A percentile compares a stretch with the other conserved stretches of the same genome.
phyloP scores from a whole-genome alignment of 35 echinoderm and acorn worm genomes.

The Acanthaster planci region DNA sequence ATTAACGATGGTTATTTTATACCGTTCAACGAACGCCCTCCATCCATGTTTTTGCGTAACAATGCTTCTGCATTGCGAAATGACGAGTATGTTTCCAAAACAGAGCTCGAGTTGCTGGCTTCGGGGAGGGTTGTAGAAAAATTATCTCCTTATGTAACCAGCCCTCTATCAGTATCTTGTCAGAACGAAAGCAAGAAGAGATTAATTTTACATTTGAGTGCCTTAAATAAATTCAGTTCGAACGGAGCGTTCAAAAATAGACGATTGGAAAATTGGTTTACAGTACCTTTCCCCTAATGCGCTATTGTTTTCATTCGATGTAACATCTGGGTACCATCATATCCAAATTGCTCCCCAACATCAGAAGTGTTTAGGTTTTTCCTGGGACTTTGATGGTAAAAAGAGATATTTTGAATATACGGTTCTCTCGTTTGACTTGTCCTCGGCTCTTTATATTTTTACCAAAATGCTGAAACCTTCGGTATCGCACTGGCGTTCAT shows the following conservation, averaged over 20 bases:
- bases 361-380: background rate
- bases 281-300: background rate
- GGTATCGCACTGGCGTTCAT: background rate
- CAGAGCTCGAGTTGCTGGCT: background rate
- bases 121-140: background rate
- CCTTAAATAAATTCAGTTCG: background rate
- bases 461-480: conserved; percentile 3
- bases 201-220: background rate
- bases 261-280: conserved; percentile 13
- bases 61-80: background rate
- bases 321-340: background rate
- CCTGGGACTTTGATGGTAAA: background rate
- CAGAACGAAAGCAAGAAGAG: background rate
- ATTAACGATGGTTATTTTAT: background rate
- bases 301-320: background rate
- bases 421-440: background rate
- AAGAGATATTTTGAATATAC: background rate
- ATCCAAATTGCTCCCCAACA: background rate
- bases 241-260: background rate
- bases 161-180: background rate
- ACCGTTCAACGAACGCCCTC: background rate
- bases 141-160: background rate
- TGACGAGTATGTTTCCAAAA: background rate
- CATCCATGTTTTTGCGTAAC: background rate
- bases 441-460: background rate